Base-by-base conservation (phyloP, 2,888 invertebrate genomes). In the Pheosia tremula region DNA sequence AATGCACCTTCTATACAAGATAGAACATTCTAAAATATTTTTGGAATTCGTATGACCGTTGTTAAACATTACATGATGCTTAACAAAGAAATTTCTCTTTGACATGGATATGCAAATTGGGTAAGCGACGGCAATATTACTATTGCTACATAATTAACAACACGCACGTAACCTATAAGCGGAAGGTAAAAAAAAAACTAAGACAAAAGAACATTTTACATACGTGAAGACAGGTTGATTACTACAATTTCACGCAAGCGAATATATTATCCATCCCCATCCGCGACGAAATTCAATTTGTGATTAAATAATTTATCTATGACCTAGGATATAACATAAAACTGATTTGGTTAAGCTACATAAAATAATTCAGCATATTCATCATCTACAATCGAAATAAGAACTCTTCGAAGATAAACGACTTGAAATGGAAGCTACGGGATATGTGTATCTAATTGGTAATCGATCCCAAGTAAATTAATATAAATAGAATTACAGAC, bases 1-100 rank as follows among this genome's bases (percentile, higher is more conserved):
- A 24, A 24, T 24, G 24, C 24, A 24, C 24, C 24, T 24, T 13
- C 6, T 52, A 53, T 3, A 37, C 10, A 53, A 37, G 36, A 37
- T 53, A 37, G 53, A 53, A 36, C 36, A 53, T 53, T 49, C 49
- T 49, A 49, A 13, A 49, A n/a, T 13, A 49, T 49, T 13, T 49
- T n/a, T 13, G 7, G 4, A n/a, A n/a, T 13, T 50, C 49, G 13
- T n/a, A 50, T 13, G 5, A 13, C 49, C 8, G 13, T 13, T 50
- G 13, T 3, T 45, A 45, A 45, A 52, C 8, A 52, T 52, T 36
- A 52, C 36, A 36, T 24, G 24, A 52, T 36, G 52, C 24, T 1
- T 24, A 52, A 11, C 52, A 4, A 24, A 52, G 52, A 9, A 36
- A 52, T 52, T 36, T 52, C 24, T 52, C 36, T 52, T 36, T 36